Percentiles rank a stretch among this genome's conserved stretches.
Conservation (phyloP, 2,888 invertebrate species). For the Sminthurinus aureus region DNA sequence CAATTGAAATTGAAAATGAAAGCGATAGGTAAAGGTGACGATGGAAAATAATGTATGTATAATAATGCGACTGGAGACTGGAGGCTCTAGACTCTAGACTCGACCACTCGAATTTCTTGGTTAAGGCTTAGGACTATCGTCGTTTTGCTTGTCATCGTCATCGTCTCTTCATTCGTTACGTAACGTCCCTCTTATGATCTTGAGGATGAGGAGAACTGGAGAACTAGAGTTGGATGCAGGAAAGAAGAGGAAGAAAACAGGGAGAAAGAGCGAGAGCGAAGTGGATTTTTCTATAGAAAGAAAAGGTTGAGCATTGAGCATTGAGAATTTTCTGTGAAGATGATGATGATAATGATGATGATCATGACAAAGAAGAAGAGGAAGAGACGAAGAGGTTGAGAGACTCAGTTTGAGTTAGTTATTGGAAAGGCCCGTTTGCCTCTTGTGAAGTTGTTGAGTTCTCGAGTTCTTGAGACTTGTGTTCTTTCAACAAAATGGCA, state of each 20-base stretch:
- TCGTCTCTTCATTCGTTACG: no score
- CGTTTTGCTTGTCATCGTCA: no score
- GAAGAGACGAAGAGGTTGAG: constrained; percentile 14
- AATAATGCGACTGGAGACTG: no score
- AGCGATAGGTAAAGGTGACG: constrained; percentile 12
- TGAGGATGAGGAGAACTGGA: neutral
- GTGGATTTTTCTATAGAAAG: constrained; percentile 5
- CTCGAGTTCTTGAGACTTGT: constrained; percentile 18
- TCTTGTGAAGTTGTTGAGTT: constrained; percentile 41
- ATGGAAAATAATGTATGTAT: neutral
- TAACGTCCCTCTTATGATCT: no score
- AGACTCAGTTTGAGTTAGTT: constrained; percentile 38
- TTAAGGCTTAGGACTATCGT: no score
- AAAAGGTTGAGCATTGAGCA: constrained; percentile 1
- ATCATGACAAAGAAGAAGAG: constrained; percentile 1
- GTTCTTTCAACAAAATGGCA: constrained; percentile 9
- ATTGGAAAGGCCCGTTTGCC: constrained; percentile 34
- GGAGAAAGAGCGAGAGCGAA: neutral
- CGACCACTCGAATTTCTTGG: no score
- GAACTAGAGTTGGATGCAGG: no score
- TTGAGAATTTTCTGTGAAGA: neutral
- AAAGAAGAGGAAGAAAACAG: constrained; percentile 3
- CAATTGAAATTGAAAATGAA: neutral
- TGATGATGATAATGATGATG: neutral
- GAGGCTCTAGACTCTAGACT: no score